Evolutionary conservation across 2,113 vertebrate genomes (phyloP), one percentile per base, ranked within the genome.

Genomic region (Eclectus roratus): DNA sequence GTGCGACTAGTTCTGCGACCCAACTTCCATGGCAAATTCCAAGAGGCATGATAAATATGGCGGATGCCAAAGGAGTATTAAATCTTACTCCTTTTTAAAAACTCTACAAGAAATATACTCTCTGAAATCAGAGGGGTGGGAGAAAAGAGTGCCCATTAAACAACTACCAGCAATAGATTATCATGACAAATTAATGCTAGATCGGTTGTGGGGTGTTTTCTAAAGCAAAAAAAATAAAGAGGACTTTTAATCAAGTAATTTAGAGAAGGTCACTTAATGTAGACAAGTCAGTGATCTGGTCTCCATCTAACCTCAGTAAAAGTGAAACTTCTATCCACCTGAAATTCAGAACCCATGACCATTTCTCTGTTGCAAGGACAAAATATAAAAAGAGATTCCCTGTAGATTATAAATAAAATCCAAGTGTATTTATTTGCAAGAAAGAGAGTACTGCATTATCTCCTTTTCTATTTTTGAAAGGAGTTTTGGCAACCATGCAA

Each of bases 251-350:
- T 55, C 28, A 84, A 56, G 14, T 61, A 72, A 85, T 91, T 89
- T 44, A 69, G 29, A 73, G 17, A 44, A 86, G 44, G 27, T 88
- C 82, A 77, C 58, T 88, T 61, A 46, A 93, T 13, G 58, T 15
- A 88, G 49, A 24, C 55, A 63, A 95, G 55, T 71, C 70, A 76
- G 55, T 91, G 10, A 39, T 56, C 86, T 69, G 49, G 49, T 94
- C 81, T 78, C 58, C 35, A 69, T 65, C 35, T 89, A 79, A 90
- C 89, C 82, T 94, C 65, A 70, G 83, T 84, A 92, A 72, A 93
- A 96, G 76, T 89, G n/a, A 97, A 96, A 97, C 92, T 97, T 95
- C 29, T 41, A 37, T 46, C 82, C 66, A 79, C 39, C 84, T 87
- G 60, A 91, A 94, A 95, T 92, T 56, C 52, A 95, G 41, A 21